Percentiles rank a stretch among this genome's conserved stretches.
Conservation (phyloP, 2,797 vertebrate species). For the Melanotaenia boesemani region DNA sequence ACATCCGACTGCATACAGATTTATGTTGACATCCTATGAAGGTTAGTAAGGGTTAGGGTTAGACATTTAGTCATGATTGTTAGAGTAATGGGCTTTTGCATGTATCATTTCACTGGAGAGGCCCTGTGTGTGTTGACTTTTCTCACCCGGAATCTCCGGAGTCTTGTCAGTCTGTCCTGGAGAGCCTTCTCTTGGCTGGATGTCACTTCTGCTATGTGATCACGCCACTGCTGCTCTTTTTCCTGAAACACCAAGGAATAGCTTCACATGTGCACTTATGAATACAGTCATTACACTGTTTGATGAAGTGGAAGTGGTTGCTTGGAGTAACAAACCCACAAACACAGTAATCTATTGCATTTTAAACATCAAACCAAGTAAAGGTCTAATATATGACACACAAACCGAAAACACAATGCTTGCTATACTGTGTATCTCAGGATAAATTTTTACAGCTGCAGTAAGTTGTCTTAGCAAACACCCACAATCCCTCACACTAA, state of each 20-base stretch:
- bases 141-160: constrained; percentile 81
- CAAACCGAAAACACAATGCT: neutral
- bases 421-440: neutral
- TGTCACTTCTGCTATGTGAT: constrained; percentile 67
- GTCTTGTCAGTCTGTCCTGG: constrained; percentile 70
- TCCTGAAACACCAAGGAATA: constrained; percentile 59
- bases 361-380: neutral
- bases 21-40: too few relatives aligned
- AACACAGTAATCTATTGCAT: neutral
- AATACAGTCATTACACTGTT: neutral
- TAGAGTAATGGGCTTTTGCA: too few relatives aligned
- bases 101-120: neutral
- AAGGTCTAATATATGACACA: neutral
- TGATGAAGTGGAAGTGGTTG: too few relatives aligned
- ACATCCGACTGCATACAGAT: too few relatives aligned
- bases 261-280: neutral
- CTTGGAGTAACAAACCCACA: neutral
- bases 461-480: constrained; percentile 20
- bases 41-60: too few relatives aligned
- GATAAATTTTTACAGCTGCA: constrained; percentile 23
- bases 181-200: constrained; percentile 70
- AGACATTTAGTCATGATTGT: too few relatives aligned
- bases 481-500: constrained; percentile 7
- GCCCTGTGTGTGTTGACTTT: neutral
- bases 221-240: constrained; percentile 77